A percentile compares a stretch with the other conserved stretches of the same genome.
These are phyloP conservation scores for Arothron firmamentum DNA, from an alignment of 2,113 vertebrate genomes.

Conservation along the genomic window DNA sequence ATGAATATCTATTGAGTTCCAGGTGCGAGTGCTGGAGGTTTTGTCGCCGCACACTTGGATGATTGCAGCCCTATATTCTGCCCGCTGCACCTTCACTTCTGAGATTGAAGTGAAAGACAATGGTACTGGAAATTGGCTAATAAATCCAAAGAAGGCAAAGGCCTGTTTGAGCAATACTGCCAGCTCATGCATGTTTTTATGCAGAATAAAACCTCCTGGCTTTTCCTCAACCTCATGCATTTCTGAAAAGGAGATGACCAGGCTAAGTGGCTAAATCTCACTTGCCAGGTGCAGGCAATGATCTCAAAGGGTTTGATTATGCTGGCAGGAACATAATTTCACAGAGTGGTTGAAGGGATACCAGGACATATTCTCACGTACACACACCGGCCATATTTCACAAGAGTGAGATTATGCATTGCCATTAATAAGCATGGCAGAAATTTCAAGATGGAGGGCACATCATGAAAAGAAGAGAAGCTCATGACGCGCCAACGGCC, in stretches of 20 bases:
- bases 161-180: conserved; percentile 83
- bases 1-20: conserved; percentile 99
- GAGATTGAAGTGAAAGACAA: conserved; percentile 98
- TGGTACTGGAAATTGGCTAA: conserved; percentile 99
- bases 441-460: conserved; percentile 15
- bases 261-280: conserved; percentile 38
- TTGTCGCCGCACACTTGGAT: conserved; percentile 80
- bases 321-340: conserved; percentile 20
- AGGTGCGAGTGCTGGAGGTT: conserved; percentile 86
- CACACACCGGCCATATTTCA: conserved; percentile 47
- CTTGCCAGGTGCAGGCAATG: conserved; percentile 1
- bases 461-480: conserved; percentile 1
- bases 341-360: conserved; percentile 32
- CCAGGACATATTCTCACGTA: conserved; percentile 11
- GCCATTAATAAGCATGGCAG: conserved; percentile 19
- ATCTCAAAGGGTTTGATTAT: conserved; percentile 25
- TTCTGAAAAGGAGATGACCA: conserved; percentile 49
- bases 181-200: conserved; percentile 81
- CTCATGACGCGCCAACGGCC: conserved; percentile 25
- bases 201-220: conserved; percentile 53
- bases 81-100: conserved; percentile 88
- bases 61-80: conserved; percentile 92
- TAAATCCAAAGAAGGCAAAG: conserved; percentile 86
- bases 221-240: conserved; percentile 44
- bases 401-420: conserved; percentile 53